Base-by-base conservation (phyloP, 2,888 invertebrate species). In the Leptinotarsa juncta region DNA sequence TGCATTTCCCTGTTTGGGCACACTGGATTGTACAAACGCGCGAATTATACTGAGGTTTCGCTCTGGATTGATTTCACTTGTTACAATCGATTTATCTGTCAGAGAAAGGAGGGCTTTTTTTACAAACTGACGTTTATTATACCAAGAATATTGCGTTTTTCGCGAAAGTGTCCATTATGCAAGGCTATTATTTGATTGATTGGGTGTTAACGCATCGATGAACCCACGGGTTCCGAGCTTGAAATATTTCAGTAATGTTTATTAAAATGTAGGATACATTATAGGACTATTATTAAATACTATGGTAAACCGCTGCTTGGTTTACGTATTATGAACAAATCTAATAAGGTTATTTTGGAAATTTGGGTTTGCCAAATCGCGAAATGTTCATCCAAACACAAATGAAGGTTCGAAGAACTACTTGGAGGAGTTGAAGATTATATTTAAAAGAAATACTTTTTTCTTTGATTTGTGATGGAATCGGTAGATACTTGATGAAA, bases 61-160 rank as follows among this genome's bases (percentile, higher is more conserved):
- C 76, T 79, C 79, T 80, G 79, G 76, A 78, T 79, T 77, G 83
- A 84, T 85, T 85, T 84, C 85, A 83, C 84, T 84, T 83, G 84
- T 83, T 75, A 82, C 82, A 83, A 83, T 82, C 82, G 82, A 82
- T 83, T 84, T 83, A 82, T 82, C 79, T 79, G 66, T 73, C 75
- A 82, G 84, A 84, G 84, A 84, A 84, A 85, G 84, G 85, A 81
- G 78, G 74, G 77, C 75, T 80, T 80, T 82, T n/a, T 83, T 83
- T 83, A 80, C 80, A 62, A 62, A 32, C 80, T 81, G 81, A 81
- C 81, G 81, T 82, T 80, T 84, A 82, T 81, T 82, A 80, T 81
- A 79, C 80, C 82, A 78, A 78, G 79, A 83, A 82, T 82, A 80
- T 81, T 84, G 81, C 82, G 84, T 83, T 85, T 83, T 82, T 82